Conservation (phyloP, 2,797 vertebrate species). For the Fundulus diaphanus region DNA sequence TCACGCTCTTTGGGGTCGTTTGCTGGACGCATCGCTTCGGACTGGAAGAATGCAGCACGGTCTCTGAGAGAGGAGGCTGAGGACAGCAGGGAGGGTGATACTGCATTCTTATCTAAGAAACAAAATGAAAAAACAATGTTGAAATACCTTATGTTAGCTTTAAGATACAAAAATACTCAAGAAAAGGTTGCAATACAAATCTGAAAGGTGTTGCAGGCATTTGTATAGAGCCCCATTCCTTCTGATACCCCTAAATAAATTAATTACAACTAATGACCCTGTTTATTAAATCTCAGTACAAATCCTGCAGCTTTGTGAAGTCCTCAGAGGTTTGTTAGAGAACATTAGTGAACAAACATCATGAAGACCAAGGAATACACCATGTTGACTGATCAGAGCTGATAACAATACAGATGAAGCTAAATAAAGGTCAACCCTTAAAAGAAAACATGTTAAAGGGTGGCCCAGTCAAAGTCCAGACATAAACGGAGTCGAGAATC, state of each 20-base stretch:
- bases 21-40: slow-evolving; percentile 94
- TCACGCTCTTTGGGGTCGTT: slow-evolving; percentile 91
- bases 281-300: too few species aligned
- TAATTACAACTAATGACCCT: too few species aligned
- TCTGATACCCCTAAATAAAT: not conserved
- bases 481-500: too few species aligned
- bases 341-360: too few species aligned
- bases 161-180: not conserved
- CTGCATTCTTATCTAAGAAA: slow-evolving; percentile 74
- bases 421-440: too few species aligned
- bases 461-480: too few species aligned
- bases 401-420: too few species aligned
- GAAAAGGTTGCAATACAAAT: not conserved
- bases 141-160: not conserved
- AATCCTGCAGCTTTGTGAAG: too few species aligned
- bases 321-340: too few species aligned
- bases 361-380: too few species aligned
- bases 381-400: too few species aligned
- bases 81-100: slow-evolving; percentile 72
- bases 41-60: slow-evolving; percentile 89
- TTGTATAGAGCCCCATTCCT: not conserved
- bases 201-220: not conserved
- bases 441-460: too few species aligned
- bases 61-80: slow-evolving; percentile 84
- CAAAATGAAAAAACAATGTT: not conserved